Evolutionary conservation across 2,113 vertebrate species (phyloP).

Genomic region (Melanerpes formicivorus): DNA sequence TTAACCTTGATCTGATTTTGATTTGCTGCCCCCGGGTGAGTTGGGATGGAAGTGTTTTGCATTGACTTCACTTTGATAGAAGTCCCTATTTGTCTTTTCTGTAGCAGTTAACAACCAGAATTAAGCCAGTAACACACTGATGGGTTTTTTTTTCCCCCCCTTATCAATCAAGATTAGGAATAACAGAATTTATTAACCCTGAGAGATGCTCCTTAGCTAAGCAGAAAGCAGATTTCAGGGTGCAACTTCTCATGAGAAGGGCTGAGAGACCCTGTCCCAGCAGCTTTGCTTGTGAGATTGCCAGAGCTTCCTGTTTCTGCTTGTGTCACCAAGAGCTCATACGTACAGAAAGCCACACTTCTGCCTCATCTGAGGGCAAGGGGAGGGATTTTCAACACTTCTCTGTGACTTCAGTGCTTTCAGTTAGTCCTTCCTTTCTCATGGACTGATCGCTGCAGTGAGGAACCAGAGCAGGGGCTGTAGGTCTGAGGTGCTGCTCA

Average conservation of each 20-base stretch:
- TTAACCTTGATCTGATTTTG: background rate
- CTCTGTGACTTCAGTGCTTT: background rate
- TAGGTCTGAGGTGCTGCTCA: background rate
- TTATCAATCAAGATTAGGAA: background rate
- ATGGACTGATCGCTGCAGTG: background rate
- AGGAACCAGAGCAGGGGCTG: background rate
- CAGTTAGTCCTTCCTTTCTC: background rate
- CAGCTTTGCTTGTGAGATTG: background rate
- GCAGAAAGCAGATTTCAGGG: background rate
- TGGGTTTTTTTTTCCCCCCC: background rate
- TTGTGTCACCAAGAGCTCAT: background rate
- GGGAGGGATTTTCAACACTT: background rate
- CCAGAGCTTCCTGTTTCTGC: background rate
- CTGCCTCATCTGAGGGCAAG: background rate
- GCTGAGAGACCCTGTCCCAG: background rate
- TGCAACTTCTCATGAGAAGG: background rate
- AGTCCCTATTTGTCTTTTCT: background rate
- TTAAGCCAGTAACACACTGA: background rate
- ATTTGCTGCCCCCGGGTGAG: background rate
- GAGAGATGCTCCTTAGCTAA: background rate
- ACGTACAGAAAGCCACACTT: background rate
- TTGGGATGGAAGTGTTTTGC: background rate
- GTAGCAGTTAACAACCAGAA: background rate
- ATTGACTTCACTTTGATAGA: background rate
- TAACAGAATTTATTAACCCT: background rate